Percentiles rank a stretch among this genome's conserved stretches.
These are phyloP conservation scores for Iguana delicatissima DNA, from an alignment of 2,797 vertebrate genomes.

Conservation along the genomic window DNA sequence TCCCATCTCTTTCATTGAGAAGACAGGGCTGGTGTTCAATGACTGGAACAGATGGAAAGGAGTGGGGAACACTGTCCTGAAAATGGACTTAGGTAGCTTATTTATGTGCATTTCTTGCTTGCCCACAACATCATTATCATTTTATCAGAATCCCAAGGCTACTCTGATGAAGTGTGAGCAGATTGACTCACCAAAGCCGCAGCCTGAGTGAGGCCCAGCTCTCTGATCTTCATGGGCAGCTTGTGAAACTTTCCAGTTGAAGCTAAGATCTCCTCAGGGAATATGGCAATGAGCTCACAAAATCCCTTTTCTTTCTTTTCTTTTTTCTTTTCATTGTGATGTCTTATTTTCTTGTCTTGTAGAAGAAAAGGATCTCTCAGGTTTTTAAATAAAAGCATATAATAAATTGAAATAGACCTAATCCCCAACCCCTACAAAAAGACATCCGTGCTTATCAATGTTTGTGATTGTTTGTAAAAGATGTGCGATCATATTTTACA, in stretches of 20 bases:
- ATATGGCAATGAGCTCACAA: slow-evolving; percentile 48
- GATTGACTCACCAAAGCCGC: slow-evolving; percentile 55
- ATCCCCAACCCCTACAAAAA: neutral
- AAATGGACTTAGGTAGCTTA: slow-evolving; percentile 69
- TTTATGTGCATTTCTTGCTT: slow-evolving; percentile 60
- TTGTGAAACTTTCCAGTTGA: slow-evolving; percentile 71
- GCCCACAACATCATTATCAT: slow-evolving; percentile 55
- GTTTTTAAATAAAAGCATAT: neutral
- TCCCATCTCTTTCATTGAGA: slow-evolving; percentile 46
- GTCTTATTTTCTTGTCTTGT: slow-evolving; percentile 37
- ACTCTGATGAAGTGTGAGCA: slow-evolving; percentile 65
- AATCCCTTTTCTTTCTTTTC: slow-evolving; percentile 40
- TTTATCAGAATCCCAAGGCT: slow-evolving; percentile 65
- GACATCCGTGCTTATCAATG: neutral
- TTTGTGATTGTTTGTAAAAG: slow-evolving; percentile 1
- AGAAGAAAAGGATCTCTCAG: neutral
- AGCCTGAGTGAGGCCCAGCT: slow-evolving; percentile 40
- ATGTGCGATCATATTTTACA: neutral
- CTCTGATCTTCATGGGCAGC: slow-evolving; percentile 50
- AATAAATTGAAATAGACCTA: slow-evolving; percentile 1
- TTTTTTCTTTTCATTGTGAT: slow-evolving; percentile 18
- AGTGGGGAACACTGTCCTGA: slow-evolving; percentile 40
- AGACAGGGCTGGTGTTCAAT: slow-evolving; percentile 49
- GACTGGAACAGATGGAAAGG: slow-evolving; percentile 51
- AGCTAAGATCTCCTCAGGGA: slow-evolving; percentile 52